Evolutionary conservation across 2,888 invertebrate genomes (phyloP), one percentile per base, ranked within the genome.

Genomic region (Siphlonurus alternatus): DNA sequence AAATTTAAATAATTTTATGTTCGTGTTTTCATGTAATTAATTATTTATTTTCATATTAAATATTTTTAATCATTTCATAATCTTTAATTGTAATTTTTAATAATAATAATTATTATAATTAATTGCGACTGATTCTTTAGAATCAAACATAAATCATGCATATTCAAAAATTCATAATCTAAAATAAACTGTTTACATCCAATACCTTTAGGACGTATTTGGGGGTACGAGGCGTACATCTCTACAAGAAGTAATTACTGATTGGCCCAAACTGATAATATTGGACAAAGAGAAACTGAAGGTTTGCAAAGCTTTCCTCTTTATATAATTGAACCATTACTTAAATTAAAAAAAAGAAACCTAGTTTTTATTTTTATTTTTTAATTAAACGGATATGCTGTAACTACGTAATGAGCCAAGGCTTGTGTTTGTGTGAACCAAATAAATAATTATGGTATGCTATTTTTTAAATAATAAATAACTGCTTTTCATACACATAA

Each of bases 211-310:
- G 84, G 84, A 81, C 74, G 78, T 84, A 76, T 84, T 82, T 81
- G 79, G 82, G 74, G 83, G 83, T 77, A 80, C 80, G 78, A 82
- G 85, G 79, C 81, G 83, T 72, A 82, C 82, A 78, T 83, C 83
- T 78, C 80, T 85, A 70, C 79, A 80, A 74, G 85, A 85, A 79
- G 76, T 88, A 75, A 85, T 88, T 76, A 85, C 85, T 73, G 88
- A 88, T 80, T 89, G 88, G 87, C 88, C 88, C 74, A 82, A 76
- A 72, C 83, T 89, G 77, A 78, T 81, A 77, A 80, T 81, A 77
- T 77, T 80, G 78, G 80, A 80, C 76, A 83, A 81, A 80, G 78
- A 78, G 63, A 64, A 67, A 25, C 67, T 67, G 77, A 84, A 84
- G 84, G 84, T 84, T 84, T 81, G 84, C 78, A 81, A 71, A 67